These are phyloP conservation scores for Tapirus terrestris DNA, from an alignment of 2,113 vertebrate species.

Conservation along the genomic window DNA sequence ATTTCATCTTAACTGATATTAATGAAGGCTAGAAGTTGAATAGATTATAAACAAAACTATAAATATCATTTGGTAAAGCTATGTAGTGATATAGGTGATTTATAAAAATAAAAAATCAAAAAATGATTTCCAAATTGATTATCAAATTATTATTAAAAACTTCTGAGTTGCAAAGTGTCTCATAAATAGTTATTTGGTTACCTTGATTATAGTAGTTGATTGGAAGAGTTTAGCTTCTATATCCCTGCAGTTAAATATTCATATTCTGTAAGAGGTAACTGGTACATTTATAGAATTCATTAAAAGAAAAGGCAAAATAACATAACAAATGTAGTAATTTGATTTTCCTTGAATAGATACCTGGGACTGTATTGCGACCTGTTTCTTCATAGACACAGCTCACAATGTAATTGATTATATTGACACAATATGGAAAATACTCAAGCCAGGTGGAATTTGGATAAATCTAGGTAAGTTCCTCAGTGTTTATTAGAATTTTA, in stretches of 20 bases:
- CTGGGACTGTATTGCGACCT: conserved; percentile 98
- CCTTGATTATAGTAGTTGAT: background rate
- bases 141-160: conserved; percentile 2
- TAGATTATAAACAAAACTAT: background rate
- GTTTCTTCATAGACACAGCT: conserved; percentile 99
- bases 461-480: conserved; percentile 96
- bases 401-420: conserved; percentile 99
- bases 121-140: conserved; percentile 41
- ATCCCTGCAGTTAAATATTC: conserved; percentile 30
- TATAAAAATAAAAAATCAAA: background rate
- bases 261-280: background rate
- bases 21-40: conserved; percentile 10
- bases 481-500: conserved; percentile 34
- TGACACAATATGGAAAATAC: conserved; percentile 99
- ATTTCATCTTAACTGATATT: conserved; percentile 39
- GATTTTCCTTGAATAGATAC: conserved; percentile 88
- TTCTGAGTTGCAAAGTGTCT: background rate
- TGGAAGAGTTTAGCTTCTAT: conserved; percentile 19
- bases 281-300: background rate
- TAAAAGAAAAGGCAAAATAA: conserved; percentile 46
- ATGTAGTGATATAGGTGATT: background rate
- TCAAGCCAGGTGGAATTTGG: conserved; percentile 98
- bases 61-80: conserved; percentile 37
- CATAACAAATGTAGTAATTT: conserved; percentile 60
- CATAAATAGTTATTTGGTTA: conserved; percentile 31